Percentiles rank a stretch among this genome's conserved stretches.
Conservation (phyloP, 2,797 vertebrate species). For the Chromis chromis region DNA sequence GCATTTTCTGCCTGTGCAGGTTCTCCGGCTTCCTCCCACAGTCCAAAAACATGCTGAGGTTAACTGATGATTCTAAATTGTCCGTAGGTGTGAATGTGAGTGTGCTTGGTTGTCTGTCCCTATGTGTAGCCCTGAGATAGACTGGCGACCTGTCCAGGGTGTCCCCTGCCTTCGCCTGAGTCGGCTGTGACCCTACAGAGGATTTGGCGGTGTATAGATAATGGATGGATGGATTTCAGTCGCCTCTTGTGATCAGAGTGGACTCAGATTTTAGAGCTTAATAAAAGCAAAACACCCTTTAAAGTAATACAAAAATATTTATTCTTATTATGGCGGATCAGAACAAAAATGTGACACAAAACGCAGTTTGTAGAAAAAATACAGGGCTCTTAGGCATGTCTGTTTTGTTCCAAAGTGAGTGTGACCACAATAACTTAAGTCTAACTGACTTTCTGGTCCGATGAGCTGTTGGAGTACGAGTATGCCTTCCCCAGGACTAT, state of each 20-base stretch:
- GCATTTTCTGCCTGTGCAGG: too few relatives aligned
- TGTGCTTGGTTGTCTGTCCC: too few relatives aligned
- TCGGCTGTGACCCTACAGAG: too few relatives aligned
- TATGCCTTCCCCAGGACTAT: slow-evolving; percentile 98
- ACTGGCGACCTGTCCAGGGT: too few relatives aligned
- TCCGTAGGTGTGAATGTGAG: too few relatives aligned
- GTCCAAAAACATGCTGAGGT: too few relatives aligned
- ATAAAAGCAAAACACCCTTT: slow-evolving; percentile 56
- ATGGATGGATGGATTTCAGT: too few relatives aligned
- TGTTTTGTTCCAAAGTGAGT: slow-evolving; percentile 69
- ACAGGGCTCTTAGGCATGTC: slow-evolving; percentile 89
- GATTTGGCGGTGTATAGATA: too few relatives aligned
- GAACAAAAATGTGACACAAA: slow-evolving; percentile 88
- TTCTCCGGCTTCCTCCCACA: too few relatives aligned
- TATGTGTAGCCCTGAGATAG: too few relatives aligned
- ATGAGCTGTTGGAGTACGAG: slow-evolving; percentile 89
- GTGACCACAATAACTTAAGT: slow-evolving; percentile 52
- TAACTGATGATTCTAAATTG: too few relatives aligned
- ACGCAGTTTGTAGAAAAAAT: slow-evolving; percentile 96
- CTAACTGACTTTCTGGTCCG: slow-evolving; percentile 92
- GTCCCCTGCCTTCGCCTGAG: too few relatives aligned
- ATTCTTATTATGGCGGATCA: slow-evolving; percentile 93
- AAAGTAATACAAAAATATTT: slow-evolving; percentile 98
- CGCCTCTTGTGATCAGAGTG: slow-evolving; percentile 6
- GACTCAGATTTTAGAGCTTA: neutral